phyloP scores from a whole-genome alignment of 2,113 vertebrate species.

The Entelurus aequoreus region DNA sequence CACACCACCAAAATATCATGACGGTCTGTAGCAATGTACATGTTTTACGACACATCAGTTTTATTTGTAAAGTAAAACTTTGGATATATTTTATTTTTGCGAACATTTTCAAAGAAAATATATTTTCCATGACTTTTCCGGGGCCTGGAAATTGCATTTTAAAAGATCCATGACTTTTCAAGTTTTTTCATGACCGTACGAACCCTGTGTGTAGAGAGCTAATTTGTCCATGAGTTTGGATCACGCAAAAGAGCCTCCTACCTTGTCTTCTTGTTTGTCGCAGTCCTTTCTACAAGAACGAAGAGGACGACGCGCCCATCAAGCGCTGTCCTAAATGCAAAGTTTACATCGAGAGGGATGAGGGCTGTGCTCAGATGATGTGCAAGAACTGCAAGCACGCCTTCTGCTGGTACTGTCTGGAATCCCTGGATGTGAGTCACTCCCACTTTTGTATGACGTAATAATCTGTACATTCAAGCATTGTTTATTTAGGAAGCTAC shows the following conservation, averaged over 20 bases:
- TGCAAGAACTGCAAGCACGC: slow-evolving; percentile 98
- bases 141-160: too few species aligned
- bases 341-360: slow-evolving; percentile 96
- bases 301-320: slow-evolving; percentile 90
- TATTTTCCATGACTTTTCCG: too few species aligned
- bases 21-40: too few species aligned
- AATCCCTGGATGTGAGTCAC: slow-evolving; percentile 94
- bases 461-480: slow-evolving; percentile 1
- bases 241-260: background rate
- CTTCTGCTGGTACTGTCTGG: slow-evolving; percentile 99
- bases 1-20: too few species aligned
- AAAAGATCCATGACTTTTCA: too few species aligned
- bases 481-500: slow-evolving; percentile 16
- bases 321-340: slow-evolving; percentile 99
- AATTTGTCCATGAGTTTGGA: too few species aligned
- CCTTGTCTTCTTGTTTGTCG: background rate
- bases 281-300: slow-evolving; percentile 85
- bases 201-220: too few species aligned
- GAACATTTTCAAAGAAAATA: too few species aligned
- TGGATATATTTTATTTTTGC: too few species aligned
- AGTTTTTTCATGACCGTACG: too few species aligned
- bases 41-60: too few species aligned
- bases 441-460: background rate
- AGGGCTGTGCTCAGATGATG: slow-evolving; percentile 99
- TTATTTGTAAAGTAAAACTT: too few species aligned